Evolutionary conservation across 23 tunicate species (phyloP).

Genomic region (Aplidium turbinatum): DNA sequence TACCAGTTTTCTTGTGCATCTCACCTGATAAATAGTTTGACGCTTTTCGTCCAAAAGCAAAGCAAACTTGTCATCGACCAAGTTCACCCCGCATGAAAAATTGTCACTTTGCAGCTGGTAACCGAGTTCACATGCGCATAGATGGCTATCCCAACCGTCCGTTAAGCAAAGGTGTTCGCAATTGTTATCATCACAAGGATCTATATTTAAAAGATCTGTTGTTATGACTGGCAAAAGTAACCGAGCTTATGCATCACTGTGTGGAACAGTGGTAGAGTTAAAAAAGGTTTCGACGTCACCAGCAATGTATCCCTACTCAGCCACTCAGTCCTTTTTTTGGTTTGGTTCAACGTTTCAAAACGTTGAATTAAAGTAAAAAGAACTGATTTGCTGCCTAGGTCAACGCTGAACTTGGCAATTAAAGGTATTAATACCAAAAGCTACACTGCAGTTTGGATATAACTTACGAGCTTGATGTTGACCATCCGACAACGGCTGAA

Average conservation of each 20-base stretch:
- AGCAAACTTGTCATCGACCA: conserved; percentile 50
- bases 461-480: background rate
- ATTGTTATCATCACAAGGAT: conserved; percentile 39
- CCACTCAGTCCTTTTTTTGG: too few relatives aligned
- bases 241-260: background rate
- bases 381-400: too few relatives aligned
- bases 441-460: too few relatives aligned
- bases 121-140: conserved; percentile 59
- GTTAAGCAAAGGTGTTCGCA: conserved; percentile 66
- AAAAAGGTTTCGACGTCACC: too few relatives aligned
- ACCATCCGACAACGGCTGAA: background rate
- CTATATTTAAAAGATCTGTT: too few relatives aligned
- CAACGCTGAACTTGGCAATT: too few relatives aligned
- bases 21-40: conserved; percentile 61
- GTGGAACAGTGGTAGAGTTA: too few relatives aligned
- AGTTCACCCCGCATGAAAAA: conserved; percentile 22
- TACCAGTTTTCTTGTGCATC: background rate
- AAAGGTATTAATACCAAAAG: too few relatives aligned
- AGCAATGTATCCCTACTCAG: too few relatives aligned
- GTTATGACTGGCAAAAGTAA: background rate
- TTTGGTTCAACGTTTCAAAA: too few relatives aligned
- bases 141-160: background rate
- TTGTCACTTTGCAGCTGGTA: conserved; percentile 37
- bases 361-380: too few relatives aligned
- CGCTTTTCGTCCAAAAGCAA: conserved; percentile 36